These are phyloP conservation scores for Sparus aurata DNA, from an alignment of 2,797 vertebrate species.

Conservation along the genomic window DNA sequence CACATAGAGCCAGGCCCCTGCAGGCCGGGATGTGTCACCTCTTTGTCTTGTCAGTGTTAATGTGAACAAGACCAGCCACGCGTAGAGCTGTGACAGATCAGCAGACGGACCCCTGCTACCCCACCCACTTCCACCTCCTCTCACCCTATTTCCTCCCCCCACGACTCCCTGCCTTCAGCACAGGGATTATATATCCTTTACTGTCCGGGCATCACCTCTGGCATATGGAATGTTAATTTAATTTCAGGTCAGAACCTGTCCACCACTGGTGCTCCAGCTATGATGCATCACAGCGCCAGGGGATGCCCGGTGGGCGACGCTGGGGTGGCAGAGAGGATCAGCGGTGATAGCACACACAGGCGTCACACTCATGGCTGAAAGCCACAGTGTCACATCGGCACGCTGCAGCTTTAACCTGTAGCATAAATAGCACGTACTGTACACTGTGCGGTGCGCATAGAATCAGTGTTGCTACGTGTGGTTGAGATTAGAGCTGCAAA, in stretches of 20 bases:
- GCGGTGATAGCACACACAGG: constrained; percentile 54
- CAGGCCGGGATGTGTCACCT: constrained; percentile 81
- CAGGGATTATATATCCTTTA: constrained; percentile 66
- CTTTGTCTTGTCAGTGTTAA: constrained; percentile 86
- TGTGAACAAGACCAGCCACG: constrained; percentile 82
- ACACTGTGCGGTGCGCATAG: not conserved
- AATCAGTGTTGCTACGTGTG: not conserved
- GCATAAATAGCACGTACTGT: constrained; percentile 3
- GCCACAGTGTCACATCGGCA: constrained; percentile 58
- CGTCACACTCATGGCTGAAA: constrained; percentile 42
- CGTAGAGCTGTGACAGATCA: constrained; percentile 83
- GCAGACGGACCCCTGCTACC: constrained; percentile 57
- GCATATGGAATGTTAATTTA: constrained; percentile 75
- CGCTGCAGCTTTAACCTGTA: constrained; percentile 54
- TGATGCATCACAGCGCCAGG: constrained; percentile 55
- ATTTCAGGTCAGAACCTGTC: constrained; percentile 78
- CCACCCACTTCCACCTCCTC: constrained; percentile 41
- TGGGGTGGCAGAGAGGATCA: constrained; percentile 59
- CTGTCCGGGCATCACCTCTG: constrained; percentile 68
- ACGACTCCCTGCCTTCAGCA: constrained; percentile 34
- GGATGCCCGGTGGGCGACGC: constrained; percentile 53
- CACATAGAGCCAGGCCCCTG: constrained; percentile 61
- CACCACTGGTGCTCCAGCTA: constrained; percentile 47
- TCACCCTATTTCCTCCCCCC: constrained; percentile 38
- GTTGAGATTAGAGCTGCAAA: not conserved